These are phyloP conservation scores for Galaxea fascicularis DNA, from an alignment of 92 coral and sea anemone genomes.

Conservation along the genomic window DNA sequence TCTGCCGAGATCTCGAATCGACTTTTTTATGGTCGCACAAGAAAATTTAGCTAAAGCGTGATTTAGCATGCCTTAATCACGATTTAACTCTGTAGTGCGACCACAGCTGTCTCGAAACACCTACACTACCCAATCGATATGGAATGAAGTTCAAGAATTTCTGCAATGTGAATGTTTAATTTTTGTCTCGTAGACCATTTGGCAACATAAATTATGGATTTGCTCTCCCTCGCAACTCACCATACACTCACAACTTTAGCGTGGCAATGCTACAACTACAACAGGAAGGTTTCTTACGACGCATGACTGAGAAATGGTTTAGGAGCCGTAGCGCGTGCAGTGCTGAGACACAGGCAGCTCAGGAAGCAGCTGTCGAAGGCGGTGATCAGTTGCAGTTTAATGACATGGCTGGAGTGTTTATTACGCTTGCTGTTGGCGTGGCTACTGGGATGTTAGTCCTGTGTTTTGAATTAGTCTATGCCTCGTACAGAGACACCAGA, in stretches of 20 bases:
- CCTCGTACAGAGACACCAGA: constrained; percentile 76
- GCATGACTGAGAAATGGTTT: constrained; percentile 88
- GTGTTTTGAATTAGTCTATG: constrained; percentile 74
- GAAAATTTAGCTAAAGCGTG: no score
- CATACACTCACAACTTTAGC: constrained; percentile 87
- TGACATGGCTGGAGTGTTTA: constrained; percentile 88
- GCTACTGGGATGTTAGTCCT: constrained; percentile 68
- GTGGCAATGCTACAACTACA: constrained; percentile 87
- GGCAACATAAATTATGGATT: constrained; percentile 87
- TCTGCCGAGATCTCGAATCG: no score
- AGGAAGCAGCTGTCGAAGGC: constrained; percentile 76
- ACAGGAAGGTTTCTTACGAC: constrained; percentile 81
- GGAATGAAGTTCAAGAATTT: background rate
- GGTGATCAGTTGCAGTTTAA: constrained; percentile 77
- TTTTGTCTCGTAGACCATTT: constrained; percentile 57
- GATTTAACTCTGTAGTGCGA: no score
- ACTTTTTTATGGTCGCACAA: no score
- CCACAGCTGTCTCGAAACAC: no score
- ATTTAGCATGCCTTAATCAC: no score
- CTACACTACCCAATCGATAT: no score
- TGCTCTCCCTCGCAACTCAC: constrained; percentile 83
- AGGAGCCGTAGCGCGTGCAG: constrained; percentile 83
- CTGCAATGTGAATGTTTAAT: background rate
- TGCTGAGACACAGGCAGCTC: constrained; percentile 82
- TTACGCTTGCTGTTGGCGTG: constrained; percentile 76